A percentile compares a stretch with the other conserved stretches of the same genome.
Evolutionary conservation across 2,113 vertebrate genomes (phyloP).

Genomic region (Nansenia antarctica): DNA sequence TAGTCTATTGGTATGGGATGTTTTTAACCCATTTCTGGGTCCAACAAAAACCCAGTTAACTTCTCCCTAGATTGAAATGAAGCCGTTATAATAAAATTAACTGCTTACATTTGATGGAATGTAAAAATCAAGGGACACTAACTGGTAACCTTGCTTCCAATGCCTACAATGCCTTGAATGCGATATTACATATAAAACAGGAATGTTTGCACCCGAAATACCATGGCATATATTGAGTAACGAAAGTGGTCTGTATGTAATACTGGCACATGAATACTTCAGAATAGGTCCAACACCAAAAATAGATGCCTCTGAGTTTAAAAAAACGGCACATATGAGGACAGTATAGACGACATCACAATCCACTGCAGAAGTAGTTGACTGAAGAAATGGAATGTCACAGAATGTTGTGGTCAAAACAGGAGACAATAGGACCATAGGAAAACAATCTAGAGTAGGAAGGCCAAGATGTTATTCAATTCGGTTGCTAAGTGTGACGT

Average conservation of each 20-base stretch:
- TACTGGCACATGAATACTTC: background rate
- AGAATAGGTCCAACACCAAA: background rate
- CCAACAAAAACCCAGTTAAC: background rate
- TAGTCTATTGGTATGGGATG: conserved; percentile 28
- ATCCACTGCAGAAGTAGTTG: background rate
- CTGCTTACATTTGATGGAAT: background rate
- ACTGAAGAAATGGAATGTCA: background rate
- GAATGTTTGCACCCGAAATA: background rate
- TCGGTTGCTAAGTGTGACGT: too few species aligned
- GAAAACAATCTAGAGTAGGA: too few species aligned
- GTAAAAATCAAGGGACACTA: too few species aligned
- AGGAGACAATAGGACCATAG: background rate
- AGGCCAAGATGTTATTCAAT: background rate
- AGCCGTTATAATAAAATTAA: conserved; percentile 6
- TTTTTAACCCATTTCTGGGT: background rate
- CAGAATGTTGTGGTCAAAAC: background rate
- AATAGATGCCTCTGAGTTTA: background rate
- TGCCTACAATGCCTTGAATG: background rate
- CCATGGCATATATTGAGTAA: background rate
- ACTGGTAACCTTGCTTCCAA: background rate
- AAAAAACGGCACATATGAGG: background rate
- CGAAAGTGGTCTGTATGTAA: background rate
- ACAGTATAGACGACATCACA: background rate
- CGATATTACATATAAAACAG: background rate
- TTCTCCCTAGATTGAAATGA: conserved; percentile 21